Conservation (phyloP, 2,113 vertebrate species). For the Anas platyrhynchos region DNA sequence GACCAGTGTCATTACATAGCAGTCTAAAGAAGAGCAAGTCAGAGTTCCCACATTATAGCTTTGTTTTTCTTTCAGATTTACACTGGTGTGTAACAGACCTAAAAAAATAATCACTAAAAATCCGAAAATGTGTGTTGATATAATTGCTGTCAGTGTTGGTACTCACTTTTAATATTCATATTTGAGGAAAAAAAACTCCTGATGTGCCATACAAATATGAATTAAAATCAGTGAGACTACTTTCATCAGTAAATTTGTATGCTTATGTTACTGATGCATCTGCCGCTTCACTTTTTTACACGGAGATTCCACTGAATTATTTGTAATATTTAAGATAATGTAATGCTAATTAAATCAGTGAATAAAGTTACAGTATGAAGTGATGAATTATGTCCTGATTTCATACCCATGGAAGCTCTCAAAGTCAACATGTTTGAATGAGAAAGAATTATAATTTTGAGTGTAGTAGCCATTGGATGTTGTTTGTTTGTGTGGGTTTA, state of each 20-base stretch:
- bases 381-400: neutral
- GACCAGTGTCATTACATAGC: accelerated
- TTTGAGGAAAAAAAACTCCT: neutral
- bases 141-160: neutral
- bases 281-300: neutral
- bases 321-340: neutral
- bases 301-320: neutral
- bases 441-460: neutral
- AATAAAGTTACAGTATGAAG: neutral
- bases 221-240: neutral
- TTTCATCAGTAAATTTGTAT: neutral
- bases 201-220: neutral
- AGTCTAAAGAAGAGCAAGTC: neutral
- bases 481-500: neutral
- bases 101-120: neutral
- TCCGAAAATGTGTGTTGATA: neutral
- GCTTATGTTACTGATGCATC: neutral
- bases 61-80: neutral
- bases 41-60: neutral
- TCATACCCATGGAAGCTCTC: neutral
- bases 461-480: neutral
- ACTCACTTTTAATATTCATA: neutral
- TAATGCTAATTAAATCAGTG: neutral
- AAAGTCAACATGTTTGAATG: neutral
- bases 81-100: neutral